Evolutionary conservation across 1,140 invertebrate species (phyloP).

Genomic region (Hylaeus anthracinus): DNA sequence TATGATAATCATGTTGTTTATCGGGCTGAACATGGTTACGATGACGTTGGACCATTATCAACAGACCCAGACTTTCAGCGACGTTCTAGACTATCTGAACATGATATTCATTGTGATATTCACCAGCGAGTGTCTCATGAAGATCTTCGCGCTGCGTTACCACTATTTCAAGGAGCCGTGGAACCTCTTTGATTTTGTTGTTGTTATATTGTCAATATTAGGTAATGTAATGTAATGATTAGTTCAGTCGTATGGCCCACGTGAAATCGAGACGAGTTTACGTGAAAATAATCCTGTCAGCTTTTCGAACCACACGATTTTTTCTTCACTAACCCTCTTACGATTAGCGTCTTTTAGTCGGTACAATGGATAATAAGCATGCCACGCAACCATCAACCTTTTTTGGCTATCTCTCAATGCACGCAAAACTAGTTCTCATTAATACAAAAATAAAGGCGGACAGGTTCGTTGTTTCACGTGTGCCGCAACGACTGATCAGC

Average conservation of each 20-base stretch:
- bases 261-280: slow-evolving; percentile 68
- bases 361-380: slow-evolving; percentile 40
- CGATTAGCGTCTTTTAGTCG: slow-evolving; percentile 19
- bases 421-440: slow-evolving; percentile 36
- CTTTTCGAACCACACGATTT: slow-evolving; percentile 53
- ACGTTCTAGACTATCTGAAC: slow-evolving; percentile 94
- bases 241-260: slow-evolving; percentile 77
- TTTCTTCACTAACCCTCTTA: background rate
- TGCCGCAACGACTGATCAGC: slow-evolving; percentile 77
- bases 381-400: slow-evolving; percentile 19
- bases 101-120: slow-evolving; percentile 99
- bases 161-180: slow-evolving; percentile 99
- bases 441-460: slow-evolving; percentile 61
- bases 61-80: slow-evolving; percentile 90
- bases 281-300: slow-evolving; percentile 67
- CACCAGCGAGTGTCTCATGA: slow-evolving; percentile 97
- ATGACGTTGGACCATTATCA: slow-evolving; percentile 99
- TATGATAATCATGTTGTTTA: slow-evolving; percentile 99
- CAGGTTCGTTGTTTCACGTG: slow-evolving; percentile 77
- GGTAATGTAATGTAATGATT: slow-evolving; percentile 86
- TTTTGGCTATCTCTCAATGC: slow-evolving; percentile 14
- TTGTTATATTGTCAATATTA: slow-evolving; percentile 98
- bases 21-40: slow-evolving; percentile 98
- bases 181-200: slow-evolving; percentile 99
- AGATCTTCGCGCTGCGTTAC: slow-evolving; percentile 97